Base-by-base conservation (phyloP, 53 echinoderm and acorn worm species). In the Luidia sarsii region DNA sequence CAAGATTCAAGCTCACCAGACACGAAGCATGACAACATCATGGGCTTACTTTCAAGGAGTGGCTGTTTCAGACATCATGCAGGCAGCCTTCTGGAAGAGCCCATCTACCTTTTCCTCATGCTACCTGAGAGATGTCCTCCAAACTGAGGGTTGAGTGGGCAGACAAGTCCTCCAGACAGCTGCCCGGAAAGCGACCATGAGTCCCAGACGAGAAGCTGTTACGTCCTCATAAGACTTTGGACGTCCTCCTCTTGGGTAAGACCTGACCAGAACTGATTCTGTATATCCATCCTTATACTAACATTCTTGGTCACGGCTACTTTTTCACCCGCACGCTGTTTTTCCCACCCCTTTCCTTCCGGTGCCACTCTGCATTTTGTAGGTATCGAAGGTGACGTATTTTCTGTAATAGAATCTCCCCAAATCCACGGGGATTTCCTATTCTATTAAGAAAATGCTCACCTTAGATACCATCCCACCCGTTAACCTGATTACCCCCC, bases 21-120 rank as follows among this genome's bases (percentile, higher is more conserved):
- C 80, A 13, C 28, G 86, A 60, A 53, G 69, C 10, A 46, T 60
- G 32, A 32, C 86, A 23, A 48, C 80, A 13, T 87, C 81, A 34
- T 87, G 81, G 81, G 71, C 72, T 37, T 61, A 65, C 16, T 87
- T 81, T 41, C 87, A 62, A 13, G 80, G 87, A 10, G 79, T 79
- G 35, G 24, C 69, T 21, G 15, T 87, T 25, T 62, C 66, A 11
- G 71, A 81, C 10, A 87, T 87, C 39, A 69, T 87, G 36, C 61
- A 81, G 71, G 43, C 81, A 41, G 87, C 87, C 13, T 87, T 38
- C 33, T 87, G 87, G 87, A 39, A 50, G 13, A 53, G 39, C 54
- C 32, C 75, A 8, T 65, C 64, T 11, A 77, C 67, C 33, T 77
- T 85, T 46, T 45, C 46, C 7, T 85, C 77, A 52, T 85, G 52